Evolutionary conservation across 1,140 invertebrate species (phyloP).

Genomic region (Panagrolaimus sp.): DNA sequence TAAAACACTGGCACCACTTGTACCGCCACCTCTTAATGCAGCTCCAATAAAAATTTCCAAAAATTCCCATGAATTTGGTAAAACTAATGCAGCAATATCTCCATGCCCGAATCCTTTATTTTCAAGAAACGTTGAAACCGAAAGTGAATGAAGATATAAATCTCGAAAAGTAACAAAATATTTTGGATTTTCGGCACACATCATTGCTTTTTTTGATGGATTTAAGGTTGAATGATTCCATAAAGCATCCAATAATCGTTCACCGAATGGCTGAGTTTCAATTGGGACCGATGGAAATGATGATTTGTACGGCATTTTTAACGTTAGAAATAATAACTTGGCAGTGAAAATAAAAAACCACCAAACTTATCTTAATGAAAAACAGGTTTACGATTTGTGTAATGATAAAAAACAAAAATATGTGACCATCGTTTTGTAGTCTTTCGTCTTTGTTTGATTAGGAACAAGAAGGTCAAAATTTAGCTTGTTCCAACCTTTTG

Average conservation of each 20-base stretch:
- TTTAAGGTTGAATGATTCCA: not conserved
- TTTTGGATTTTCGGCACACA: constrained; percentile 14
- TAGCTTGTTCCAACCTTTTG: too few relatives aligned
- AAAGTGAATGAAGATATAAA: constrained; percentile 3
- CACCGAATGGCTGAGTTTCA: constrained; percentile 5
- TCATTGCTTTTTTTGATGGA: constrained; percentile 7
- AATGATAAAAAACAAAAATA: too few relatives aligned
- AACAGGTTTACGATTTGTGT: too few relatives aligned
- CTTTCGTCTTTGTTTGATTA: too few relatives aligned
- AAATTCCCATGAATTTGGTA: constrained; percentile 19
- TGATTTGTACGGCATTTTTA: not conserved
- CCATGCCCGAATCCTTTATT: constrained; percentile 10
- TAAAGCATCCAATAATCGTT: not conserved
- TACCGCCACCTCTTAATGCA: not conserved
- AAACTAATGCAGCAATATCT: constrained; percentile 3
- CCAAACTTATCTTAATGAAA: too few relatives aligned
- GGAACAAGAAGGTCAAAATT: too few relatives aligned
- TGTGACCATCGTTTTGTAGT: too few relatives aligned
- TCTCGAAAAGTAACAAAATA: constrained; percentile 19
- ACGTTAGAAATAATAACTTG: too few relatives aligned
- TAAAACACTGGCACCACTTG: constrained; percentile 4
- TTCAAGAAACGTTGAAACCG: constrained; percentile 16
- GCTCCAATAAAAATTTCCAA: constrained; percentile 10
- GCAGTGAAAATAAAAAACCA: too few relatives aligned
- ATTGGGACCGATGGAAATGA: not conserved